Evolutionary conservation across 1,140 invertebrate species (phyloP).

Genomic region (Drosophila rufa): DNA sequence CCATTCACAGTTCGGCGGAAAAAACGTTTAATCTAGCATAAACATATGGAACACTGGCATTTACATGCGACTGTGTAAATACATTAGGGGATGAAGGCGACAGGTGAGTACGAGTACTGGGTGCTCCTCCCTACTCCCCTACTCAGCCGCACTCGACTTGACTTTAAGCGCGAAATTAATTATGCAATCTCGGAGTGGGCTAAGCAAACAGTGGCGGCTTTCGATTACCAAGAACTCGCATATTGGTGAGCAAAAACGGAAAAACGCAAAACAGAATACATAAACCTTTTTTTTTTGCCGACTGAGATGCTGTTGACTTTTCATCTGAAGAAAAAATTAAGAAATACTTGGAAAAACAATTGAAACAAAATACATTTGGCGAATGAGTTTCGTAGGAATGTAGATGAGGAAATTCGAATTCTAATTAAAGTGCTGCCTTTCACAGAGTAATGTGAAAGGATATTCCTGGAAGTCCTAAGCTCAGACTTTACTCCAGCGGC

Average conservation of each 20-base stretch:
- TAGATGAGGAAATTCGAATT: constrained; percentile 1
- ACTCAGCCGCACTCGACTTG: not conserved
- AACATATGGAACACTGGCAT: constrained; percentile 57
- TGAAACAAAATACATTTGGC: constrained; percentile 26
- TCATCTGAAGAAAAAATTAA: constrained; percentile 21
- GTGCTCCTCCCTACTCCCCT: not conserved
- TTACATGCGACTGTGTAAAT: constrained; percentile 36
- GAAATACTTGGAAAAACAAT: constrained; percentile 40
- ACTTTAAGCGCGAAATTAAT: constrained; percentile 44
- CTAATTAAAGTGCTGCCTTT: constrained; percentile 12
- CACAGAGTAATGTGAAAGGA: not conserved
- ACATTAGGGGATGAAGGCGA: constrained; percentile 38
- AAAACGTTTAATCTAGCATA: constrained; percentile 77
- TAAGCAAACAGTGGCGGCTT: constrained; percentile 33
- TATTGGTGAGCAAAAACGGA: not conserved
- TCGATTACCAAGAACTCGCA: constrained; percentile 21
- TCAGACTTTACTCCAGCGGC: not conserved
- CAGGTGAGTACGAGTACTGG: constrained; percentile 23
- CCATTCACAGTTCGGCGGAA: constrained; percentile 69
- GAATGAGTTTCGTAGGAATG: constrained; percentile 5
- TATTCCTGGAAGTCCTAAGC: constrained; percentile 12
- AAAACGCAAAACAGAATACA: not conserved
- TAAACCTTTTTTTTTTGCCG: constrained; percentile 10
- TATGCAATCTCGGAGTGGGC: constrained; percentile 29
- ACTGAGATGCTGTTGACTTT: constrained; percentile 25